These are phyloP conservation scores for Pipra filicauda DNA, from an alignment of 2,113 vertebrate genomes.

Conservation along the genomic window DNA sequence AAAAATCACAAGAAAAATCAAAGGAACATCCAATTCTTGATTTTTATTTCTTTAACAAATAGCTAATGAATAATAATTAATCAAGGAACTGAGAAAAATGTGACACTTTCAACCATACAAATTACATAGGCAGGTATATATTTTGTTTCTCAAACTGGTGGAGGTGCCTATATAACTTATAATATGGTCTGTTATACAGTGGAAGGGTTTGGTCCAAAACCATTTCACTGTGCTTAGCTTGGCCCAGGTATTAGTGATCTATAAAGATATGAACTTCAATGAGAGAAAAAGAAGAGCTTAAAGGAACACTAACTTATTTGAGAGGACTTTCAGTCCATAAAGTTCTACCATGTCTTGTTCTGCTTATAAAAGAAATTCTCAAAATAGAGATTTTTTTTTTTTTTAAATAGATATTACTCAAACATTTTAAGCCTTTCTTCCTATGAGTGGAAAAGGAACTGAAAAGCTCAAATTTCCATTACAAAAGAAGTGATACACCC, in stretches of 20 bases:
- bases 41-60: background rate
- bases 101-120: background rate
- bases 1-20: background rate
- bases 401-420: background rate
- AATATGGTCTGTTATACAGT: background rate
- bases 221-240: background rate
- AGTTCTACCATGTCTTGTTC: background rate
- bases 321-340: background rate
- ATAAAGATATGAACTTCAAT: accelerated
- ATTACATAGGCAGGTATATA: background rate
- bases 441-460: background rate
- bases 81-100: background rate
- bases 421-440: background rate
- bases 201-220: background rate
- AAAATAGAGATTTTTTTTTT: background rate
- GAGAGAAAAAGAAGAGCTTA: background rate
- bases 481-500: background rate
- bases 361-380: background rate
- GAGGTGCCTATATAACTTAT: accelerated
- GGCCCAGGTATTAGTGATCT: background rate
- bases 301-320: background rate
- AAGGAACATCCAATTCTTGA: background rate
- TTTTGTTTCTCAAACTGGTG: background rate
- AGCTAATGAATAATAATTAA: background rate
- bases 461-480: background rate